A percentile compares a stretch with the other conserved stretches of the same genome.
Conservation (phyloP, 2,113 vertebrate species). For the Sander lucioperca region DNA sequence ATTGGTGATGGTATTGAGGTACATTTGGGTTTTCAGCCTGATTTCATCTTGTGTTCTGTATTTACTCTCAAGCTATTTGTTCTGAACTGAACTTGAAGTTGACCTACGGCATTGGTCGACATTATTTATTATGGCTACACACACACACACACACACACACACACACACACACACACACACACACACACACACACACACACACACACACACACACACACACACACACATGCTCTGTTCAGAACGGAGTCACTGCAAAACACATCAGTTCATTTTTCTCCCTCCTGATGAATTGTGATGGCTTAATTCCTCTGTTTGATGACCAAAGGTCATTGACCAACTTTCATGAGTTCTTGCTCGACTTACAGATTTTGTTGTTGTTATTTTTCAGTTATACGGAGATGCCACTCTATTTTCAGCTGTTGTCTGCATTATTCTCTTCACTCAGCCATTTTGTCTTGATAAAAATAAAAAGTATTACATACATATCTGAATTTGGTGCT, state of each 20-base stretch:
- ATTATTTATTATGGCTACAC: conserved; percentile 96
- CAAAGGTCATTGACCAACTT: conserved; percentile 96
- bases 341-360: conserved; percentile 77
- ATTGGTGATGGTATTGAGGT: conserved; percentile 90
- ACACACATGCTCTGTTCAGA: conserved; percentile 90
- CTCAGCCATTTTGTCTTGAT: conserved; percentile 96
- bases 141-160: conserved; percentile 76
- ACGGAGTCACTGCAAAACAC: conserved; percentile 87
- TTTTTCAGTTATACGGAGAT: conserved; percentile 87
- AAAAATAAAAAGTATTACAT: conserved; percentile 84
- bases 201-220: conserved; percentile 79
- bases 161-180: conserved; percentile 70
- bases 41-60: conserved; percentile 87
- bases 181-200: conserved; percentile 70
- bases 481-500: conserved; percentile 63
- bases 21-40: conserved; percentile 93
- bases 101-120: conserved; percentile 94
- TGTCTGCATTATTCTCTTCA: conserved; percentile 98
- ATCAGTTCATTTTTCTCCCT: conserved; percentile 89
- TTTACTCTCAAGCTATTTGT: conserved; percentile 93
- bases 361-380: conserved; percentile 76
- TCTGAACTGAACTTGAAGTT: conserved; percentile 96
- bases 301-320: conserved; percentile 85
- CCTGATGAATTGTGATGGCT: conserved; percentile 78
- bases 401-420: conserved; percentile 92